Evolutionary conservation across 2,888 invertebrate species (phyloP).

Genomic region (Diarsia mendica): DNA sequence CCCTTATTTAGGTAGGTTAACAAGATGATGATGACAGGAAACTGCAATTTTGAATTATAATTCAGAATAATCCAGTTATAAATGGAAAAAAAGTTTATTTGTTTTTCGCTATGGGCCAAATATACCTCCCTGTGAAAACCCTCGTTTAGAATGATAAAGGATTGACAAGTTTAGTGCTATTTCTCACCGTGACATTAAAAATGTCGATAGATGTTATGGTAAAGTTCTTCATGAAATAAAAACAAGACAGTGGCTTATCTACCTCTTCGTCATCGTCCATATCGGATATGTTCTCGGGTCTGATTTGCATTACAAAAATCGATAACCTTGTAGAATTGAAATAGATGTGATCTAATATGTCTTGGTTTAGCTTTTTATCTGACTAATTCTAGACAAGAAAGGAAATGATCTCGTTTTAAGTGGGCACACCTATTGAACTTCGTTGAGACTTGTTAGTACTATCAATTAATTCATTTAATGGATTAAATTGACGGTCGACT

Average conservation of each 20-base stretch:
- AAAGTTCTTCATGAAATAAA: neutral
- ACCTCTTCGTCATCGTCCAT: neutral
- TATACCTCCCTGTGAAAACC: neutral
- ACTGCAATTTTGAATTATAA: neutral
- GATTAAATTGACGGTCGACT: slow-evolving; percentile 6
- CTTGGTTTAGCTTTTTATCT: neutral
- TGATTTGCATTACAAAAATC: slow-evolving; percentile 30
- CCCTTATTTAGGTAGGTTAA: neutral
- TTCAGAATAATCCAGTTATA: too few relatives aligned
- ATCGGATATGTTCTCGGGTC: slow-evolving; percentile 19
- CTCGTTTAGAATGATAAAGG: neutral
- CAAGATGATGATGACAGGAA: neutral
- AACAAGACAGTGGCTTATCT: slow-evolving; percentile 10
- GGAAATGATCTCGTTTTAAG: neutral
- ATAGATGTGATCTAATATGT: slow-evolving; percentile 18
- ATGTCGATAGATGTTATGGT: slow-evolving; percentile 23
- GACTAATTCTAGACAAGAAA: neutral
- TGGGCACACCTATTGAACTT: slow-evolving; percentile 3
- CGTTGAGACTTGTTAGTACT: slow-evolving; percentile 1
- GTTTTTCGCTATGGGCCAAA: neutral
- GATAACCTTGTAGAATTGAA: slow-evolving; percentile 26
- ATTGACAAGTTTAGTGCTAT: neutral
- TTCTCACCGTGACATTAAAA: slow-evolving; percentile 7
- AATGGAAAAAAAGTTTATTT: neutral
- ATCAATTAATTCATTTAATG: slow-evolving; percentile 11